Base-by-base conservation (phyloP, 2,113 vertebrate species). In the Leptocoma aspasia region DNA sequence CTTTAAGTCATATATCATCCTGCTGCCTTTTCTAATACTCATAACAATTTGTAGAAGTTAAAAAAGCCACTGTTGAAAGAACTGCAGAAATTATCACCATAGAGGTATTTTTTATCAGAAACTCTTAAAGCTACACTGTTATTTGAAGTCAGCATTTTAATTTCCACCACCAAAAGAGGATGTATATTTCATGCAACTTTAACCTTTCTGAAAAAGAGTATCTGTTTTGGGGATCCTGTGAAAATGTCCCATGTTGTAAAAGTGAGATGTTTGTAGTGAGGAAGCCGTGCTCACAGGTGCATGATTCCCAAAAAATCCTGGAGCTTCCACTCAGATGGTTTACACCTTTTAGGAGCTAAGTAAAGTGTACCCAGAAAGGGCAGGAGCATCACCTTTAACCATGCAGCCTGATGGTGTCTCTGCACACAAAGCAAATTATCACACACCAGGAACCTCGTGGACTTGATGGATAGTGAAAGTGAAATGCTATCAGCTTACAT, bases 401-500 rank as follows among this genome's bases (percentile, higher is more conserved):
- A 63, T 42, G 28, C 31, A 60, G 27, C 41, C 69, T 53, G 72
- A 35, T 28, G 35, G 6, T 65, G 27, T 30, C 81, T 86, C 57
- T 77, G 84, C 82, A 75, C 53, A 60, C 30, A 71, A 45, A 77
- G 11, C 4, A 0, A 30, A 35, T 81, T 79, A 71, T 59, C 76
- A 63, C 59, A 90, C 76, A n/a, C 56, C 77, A 53, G 37, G 71
- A 95, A 33, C 72, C n/a, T 3, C 10, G 24, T 47, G 80, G 49
- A 77, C 39, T 85, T 86, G 88, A 82, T 69, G 94, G 89, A 61
- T 91, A 96, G 69, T 0, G 1, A 82, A 95, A 94, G 81, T 69
- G 94, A 95, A 93, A 86, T 95, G 86, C 42, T 52, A 49, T 72
- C 81, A 89, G 70, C 47, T 97, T 97, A 95, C 92, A 93, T 97